These are phyloP conservation scores for Zygogramma bicolorata DNA, from an alignment of 2,888 invertebrate species.

Conservation along the genomic window DNA sequence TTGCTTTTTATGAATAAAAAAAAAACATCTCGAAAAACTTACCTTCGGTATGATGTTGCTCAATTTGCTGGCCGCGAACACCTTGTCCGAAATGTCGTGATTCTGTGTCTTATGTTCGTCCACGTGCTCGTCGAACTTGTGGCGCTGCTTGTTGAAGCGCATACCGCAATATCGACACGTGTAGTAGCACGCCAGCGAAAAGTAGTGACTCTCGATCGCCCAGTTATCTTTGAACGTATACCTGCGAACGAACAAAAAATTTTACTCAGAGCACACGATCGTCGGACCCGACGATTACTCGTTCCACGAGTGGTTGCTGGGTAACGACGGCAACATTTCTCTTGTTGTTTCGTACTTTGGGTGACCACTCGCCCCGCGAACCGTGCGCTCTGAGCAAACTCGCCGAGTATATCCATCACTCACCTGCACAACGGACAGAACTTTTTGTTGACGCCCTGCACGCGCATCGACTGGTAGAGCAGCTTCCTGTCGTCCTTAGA, in stretches of 20 bases:
- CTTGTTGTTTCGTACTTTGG: too few species aligned
- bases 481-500: slow-evolving; percentile 62
- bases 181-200: slow-evolving; percentile 63
- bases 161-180: slow-evolving; percentile 65
- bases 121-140: slow-evolving; percentile 60
- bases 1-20: too few species aligned
- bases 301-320: too few species aligned
- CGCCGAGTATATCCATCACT: too few species aligned
- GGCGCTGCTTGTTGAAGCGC: slow-evolving; percentile 64
- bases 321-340: too few species aligned
- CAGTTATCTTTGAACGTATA: slow-evolving; percentile 67
- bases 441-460: slow-evolving; percentile 62
- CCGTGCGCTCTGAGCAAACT: too few species aligned
- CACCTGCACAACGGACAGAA: slow-evolving; percentile 63
- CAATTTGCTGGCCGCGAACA: slow-evolving; percentile 60
- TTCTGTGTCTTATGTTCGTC: slow-evolving; percentile 57
- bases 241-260: not conserved
- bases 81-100: slow-evolving; percentile 58
- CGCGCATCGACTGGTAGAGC: slow-evolving; percentile 61
- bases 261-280: too few species aligned
- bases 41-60: slow-evolving; percentile 57
- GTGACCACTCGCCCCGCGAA: too few species aligned
- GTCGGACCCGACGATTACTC: too few species aligned
- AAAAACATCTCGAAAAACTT: too few species aligned
- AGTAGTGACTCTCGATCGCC: slow-evolving; percentile 66